Evolutionary conservation across 2,888 invertebrate genomes (phyloP).

Genomic region (Rhopalosiphum nymphaeae): DNA sequence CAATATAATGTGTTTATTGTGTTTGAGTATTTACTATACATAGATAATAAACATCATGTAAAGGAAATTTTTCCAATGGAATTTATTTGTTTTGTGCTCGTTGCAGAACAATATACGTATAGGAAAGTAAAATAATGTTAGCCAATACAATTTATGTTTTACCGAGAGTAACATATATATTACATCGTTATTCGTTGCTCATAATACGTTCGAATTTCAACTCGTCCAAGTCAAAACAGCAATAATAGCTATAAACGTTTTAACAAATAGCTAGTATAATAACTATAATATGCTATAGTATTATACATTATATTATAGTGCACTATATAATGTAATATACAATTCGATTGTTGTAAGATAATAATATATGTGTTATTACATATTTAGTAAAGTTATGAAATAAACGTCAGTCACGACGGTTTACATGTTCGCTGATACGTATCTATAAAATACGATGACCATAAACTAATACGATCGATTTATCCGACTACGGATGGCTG

Average conservation of each 20-base stretch:
- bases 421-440: conserved; percentile 28
- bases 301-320: not conserved
- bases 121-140: not conserved
- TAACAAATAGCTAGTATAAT: not conserved
- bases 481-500: not conserved
- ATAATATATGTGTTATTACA: not conserved
- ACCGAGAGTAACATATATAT: not conserved
- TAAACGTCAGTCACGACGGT: conserved; percentile 37
- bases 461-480: conserved; percentile 37
- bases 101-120: not conserved
- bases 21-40: not conserved
- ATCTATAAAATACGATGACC: conserved; percentile 17
- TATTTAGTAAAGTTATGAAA: conserved; percentile 14
- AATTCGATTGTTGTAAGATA: conserved; percentile 11
- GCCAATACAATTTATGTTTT: not conserved
- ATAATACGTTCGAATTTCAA: not conserved
- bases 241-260: not conserved
- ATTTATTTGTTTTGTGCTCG: not conserved
- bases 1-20: not conserved
- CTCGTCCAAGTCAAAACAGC: not conserved
- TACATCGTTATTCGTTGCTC: not conserved
- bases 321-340: not conserved
- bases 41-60: no score
- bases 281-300: not conserved
- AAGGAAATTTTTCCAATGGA: not conserved